Percentiles rank a stretch among this genome's conserved stretches.
These are phyloP conservation scores for Aphelenchoides fujianensis DNA, from an alignment of 1,140 invertebrate genomes.

Conservation along the genomic window DNA sequence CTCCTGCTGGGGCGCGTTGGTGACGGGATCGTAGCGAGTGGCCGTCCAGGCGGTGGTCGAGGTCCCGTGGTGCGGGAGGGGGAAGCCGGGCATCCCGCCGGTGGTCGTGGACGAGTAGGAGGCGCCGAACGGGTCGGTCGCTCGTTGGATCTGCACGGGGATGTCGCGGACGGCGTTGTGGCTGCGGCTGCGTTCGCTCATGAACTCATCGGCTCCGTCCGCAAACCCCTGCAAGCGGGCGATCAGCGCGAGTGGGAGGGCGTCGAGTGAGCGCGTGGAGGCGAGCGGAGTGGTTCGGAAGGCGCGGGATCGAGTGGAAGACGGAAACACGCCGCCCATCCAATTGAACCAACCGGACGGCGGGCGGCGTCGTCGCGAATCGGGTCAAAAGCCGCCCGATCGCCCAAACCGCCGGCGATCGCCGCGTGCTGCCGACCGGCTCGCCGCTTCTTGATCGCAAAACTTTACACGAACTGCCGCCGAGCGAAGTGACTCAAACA, in stretches of 20 bases:
- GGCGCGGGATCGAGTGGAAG: no score
- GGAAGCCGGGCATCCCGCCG: slow-evolving; percentile 21
- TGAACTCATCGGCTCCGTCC: slow-evolving; percentile 41
- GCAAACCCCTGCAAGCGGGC: slow-evolving; percentile 24
- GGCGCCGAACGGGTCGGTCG: slow-evolving; percentile 46
- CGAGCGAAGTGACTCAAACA: no score
- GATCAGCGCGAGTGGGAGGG: no score
- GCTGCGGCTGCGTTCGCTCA: slow-evolving; percentile 41
- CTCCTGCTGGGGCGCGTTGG: slow-evolving; percentile 30
- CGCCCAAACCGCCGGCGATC: no score
- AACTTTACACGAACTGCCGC: no score
- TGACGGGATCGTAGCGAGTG: slow-evolving; percentile 20
- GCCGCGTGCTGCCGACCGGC: no score
- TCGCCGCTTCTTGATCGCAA: no score
- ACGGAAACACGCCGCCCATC: no score
- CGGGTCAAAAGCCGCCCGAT: no score
- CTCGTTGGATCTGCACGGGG: slow-evolving; percentile 51
- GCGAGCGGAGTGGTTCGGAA: no score
- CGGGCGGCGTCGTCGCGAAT: not conserved
- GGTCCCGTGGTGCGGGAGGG: slow-evolving; percentile 8
- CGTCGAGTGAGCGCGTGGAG: no score
- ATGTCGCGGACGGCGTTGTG: slow-evolving; percentile 57
- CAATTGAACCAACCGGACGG: not conserved
- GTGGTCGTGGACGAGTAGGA: slow-evolving; percentile 24
- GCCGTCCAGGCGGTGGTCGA: slow-evolving; percentile 33